These are phyloP conservation scores for Chrysaora quinquecirrha DNA, from an alignment of 30 jellyfish, hydroid and myxozoan species.

Conservation along the genomic window DNA sequence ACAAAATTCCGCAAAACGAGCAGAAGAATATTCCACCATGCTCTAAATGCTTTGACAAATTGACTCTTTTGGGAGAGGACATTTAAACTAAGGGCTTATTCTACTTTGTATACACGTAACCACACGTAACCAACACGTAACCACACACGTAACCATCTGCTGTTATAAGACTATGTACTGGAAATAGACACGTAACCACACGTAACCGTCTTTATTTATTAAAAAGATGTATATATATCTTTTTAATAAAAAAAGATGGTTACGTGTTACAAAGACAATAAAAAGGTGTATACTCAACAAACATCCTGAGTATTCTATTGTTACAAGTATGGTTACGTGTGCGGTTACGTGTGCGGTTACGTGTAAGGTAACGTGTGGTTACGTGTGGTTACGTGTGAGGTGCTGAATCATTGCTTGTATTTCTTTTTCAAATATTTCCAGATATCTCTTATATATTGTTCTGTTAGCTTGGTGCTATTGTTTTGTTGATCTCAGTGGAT, in stretches of 20 bases:
- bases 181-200: constrained; percentile 11
- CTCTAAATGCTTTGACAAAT: constrained; percentile 27
- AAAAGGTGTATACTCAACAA: constrained; percentile 1
- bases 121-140: constrained; percentile 36
- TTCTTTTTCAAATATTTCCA: background rate
- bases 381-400: too few species aligned
- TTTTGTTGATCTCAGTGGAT: background rate
- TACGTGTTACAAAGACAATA: constrained; percentile 13
- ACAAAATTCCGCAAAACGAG: constrained; percentile 17
- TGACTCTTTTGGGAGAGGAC: constrained; percentile 8
- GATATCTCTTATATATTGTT: background rate
- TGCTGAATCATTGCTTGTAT: background rate
- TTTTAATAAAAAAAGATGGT: constrained; percentile 16
- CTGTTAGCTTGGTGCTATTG: constrained; percentile 1
- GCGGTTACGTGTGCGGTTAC: constrained; percentile 29
- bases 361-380: too few species aligned
- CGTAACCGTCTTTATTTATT: background rate
- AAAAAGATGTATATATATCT: constrained; percentile 5
- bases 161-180: background rate
- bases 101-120: constrained; percentile 2
- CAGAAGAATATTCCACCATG: constrained; percentile 32
- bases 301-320: background rate
- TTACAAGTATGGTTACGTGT: constrained; percentile 6
- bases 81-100: background rate
- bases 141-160: constrained; percentile 13